phyloP scores from a whole-genome alignment of 2,797 vertebrate genomes.

The Halcyon badia region DNA sequence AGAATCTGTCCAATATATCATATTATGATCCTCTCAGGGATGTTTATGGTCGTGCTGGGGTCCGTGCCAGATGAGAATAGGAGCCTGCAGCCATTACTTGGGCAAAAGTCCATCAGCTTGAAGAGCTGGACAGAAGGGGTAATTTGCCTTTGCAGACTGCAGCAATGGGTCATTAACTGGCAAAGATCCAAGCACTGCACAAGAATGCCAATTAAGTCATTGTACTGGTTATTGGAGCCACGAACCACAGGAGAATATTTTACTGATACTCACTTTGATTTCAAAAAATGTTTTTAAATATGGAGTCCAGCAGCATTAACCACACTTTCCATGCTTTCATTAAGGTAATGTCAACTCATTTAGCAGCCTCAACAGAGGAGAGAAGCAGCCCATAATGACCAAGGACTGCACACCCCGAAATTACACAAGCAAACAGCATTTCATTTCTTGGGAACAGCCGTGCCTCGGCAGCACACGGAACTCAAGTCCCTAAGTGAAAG shows the following conservation, averaged over 20 bases:
- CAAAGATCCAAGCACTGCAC: slow-evolving; percentile 23
- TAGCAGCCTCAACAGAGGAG: background rate
- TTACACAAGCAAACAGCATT: slow-evolving; percentile 23
- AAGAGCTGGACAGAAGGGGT: slow-evolving; percentile 9
- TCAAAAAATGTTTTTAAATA: slow-evolving; percentile 39
- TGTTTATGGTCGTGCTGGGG: slow-evolving; percentile 42
- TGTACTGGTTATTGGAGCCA: background rate
- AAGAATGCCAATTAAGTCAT: slow-evolving; percentile 57
- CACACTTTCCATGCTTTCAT: background rate
- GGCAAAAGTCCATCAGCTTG: slow-evolving; percentile 41
- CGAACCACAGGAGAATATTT: background rate
- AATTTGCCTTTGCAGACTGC: slow-evolving; percentile 39
- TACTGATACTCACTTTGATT: background rate
- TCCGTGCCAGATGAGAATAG: slow-evolving; percentile 26
- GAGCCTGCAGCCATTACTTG: slow-evolving; percentile 38
- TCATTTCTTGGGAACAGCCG: background rate
- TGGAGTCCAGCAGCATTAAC: slow-evolving; percentile 26
- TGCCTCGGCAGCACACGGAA: background rate
- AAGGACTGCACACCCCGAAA: background rate
- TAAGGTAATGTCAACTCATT: slow-evolving; percentile 27
- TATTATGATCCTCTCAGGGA: slow-evolving; percentile 36
- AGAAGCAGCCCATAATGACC: background rate
- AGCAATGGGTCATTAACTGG: slow-evolving; percentile 51
- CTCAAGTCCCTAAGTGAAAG: background rate
- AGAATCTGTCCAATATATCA: slow-evolving; percentile 34